Conservation (phyloP, 2,888 invertebrate species). For the Campoplex capitator region DNA sequence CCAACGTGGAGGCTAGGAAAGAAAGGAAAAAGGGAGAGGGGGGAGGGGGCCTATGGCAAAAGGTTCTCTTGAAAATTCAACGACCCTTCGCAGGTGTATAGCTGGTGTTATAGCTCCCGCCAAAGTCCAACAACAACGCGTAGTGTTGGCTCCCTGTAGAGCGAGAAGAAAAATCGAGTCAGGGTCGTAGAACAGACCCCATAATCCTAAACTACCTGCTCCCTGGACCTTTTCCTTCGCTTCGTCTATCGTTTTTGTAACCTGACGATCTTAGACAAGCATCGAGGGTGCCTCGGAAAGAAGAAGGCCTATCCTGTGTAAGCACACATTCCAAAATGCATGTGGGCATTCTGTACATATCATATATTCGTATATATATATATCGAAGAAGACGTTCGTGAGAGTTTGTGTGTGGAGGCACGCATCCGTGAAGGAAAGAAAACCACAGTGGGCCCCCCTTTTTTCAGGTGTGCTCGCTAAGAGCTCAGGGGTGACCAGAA, state of each 20-base stretch:
- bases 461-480: constrained; percentile 54
- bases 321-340: neutral
- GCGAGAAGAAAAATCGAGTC: constrained; percentile 45
- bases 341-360: neutral
- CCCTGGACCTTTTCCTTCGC: constrained; percentile 11
- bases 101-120: constrained; percentile 36
- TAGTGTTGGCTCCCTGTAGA: constrained; percentile 56
- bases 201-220: constrained; percentile 56
- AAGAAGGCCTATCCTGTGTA: neutral
- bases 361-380: neutral
- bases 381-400: neutral
- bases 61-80: constrained; percentile 51
- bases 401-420: constrained; percentile 12
- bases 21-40: constrained; percentile 17
- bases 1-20: neutral
- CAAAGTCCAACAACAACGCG: constrained; percentile 24
- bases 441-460: constrained; percentile 51
- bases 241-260: constrained; percentile 51
- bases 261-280: constrained; percentile 53
- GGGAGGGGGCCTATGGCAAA: neutral
- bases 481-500: constrained; percentile 63
- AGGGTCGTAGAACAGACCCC: constrained; percentile 31
- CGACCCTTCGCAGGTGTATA: constrained; percentile 65
- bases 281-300: constrained; percentile 43
- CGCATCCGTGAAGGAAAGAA: constrained; percentile 52